Base-by-base conservation (phyloP, 2,888 invertebrate genomes). In the Campoplex nolae region DNA sequence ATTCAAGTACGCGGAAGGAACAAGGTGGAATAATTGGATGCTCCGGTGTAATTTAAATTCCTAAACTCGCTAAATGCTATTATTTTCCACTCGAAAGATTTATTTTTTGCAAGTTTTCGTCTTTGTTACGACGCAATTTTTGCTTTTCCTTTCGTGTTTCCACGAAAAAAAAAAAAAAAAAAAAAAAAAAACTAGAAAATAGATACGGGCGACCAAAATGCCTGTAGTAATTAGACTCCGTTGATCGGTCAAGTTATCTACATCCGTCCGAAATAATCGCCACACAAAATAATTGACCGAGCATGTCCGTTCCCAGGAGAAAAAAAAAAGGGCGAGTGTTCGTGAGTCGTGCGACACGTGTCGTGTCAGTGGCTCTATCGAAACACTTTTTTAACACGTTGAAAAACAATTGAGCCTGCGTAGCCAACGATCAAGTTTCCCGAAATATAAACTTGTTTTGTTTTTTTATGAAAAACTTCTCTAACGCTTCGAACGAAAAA, bases 221-320 rank as follows among this genome's bases (percentile, higher is more conserved):
- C 58, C 23, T 23, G 23, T 62, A 7, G 16, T 32, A n/a, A 67
- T 28, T 78, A 28, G 45, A 32, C 23, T 18, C 28, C 11, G 51
- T 16, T 28, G 70, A 56, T 79, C 45, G 28, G 35, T 56, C 56
- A 32, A n/a, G 28, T 71, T 68, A 83, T 77, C 83, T 28, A 62
- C 68, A 23, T 67, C 74, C 74, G 58, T 70, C 48, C 42, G 48
- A 23, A 79, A 70, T 79, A 75, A 75, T 56, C 58, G 38, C 56
- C 28, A 62, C 79, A 51, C 35, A 23, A 75, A 58, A 79, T 79
- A 79, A 74, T 74, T 68, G 65, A 18, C 45, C 16, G 28, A 45
- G n/a, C 38, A 28, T 42, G 65, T 62, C 9, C n/a, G n/a, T 35
- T 51, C 35, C 23, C 38, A 68, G 6, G 23, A 38, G 23, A 2